Evolutionary conservation across 2,888 invertebrate species (phyloP).

Genomic region (Hypselothyrea guttata): DNA sequence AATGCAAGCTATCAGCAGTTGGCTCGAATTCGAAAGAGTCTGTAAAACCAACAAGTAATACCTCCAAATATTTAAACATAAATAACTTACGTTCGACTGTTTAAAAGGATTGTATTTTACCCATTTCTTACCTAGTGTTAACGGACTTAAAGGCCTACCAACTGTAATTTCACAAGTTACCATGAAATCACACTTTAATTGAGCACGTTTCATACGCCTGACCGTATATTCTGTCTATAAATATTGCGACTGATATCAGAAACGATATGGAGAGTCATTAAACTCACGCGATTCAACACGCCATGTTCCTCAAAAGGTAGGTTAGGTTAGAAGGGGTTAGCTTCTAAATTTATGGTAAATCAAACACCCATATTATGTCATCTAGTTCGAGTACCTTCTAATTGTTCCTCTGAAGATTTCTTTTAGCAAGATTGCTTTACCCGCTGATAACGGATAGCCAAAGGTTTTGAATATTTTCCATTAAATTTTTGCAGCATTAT

Average conservation of each 20-base stretch:
- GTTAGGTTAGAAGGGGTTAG: neutral
- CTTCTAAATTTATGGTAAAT: slow-evolving; percentile 9
- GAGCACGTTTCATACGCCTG: slow-evolving; percentile 43
- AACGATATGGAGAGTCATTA: slow-evolving; percentile 25
- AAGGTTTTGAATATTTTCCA: slow-evolving; percentile 39
- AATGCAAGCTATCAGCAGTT: too few species aligned
- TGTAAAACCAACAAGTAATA: too few species aligned
- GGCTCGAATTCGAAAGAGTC: too few species aligned
- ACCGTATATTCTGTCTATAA: slow-evolving; percentile 15
- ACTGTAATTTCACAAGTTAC: neutral
- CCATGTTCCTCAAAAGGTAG: neutral
- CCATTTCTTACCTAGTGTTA: too few species aligned
- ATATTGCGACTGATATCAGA: slow-evolving; percentile 23
- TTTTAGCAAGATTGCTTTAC: slow-evolving; percentile 11
- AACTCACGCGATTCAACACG: slow-evolving; percentile 17
- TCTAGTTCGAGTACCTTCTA: slow-evolving; percentile 10
- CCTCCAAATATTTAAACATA: too few species aligned
- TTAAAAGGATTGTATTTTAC: too few species aligned
- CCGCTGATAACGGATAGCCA: slow-evolving; percentile 11
- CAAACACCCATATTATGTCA: slow-evolving; percentile 10
- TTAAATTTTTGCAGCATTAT: slow-evolving; percentile 28
- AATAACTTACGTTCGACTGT: too few species aligned
- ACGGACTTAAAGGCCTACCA: too few species aligned
- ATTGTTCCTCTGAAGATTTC: slow-evolving; percentile 9
- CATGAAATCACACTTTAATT: slow-evolving; percentile 20